Evolutionary conservation across 1,140 invertebrate genomes (phyloP), one percentile per base, ranked within the genome.

Genomic region (Meloidogyne floridensis): DNA sequence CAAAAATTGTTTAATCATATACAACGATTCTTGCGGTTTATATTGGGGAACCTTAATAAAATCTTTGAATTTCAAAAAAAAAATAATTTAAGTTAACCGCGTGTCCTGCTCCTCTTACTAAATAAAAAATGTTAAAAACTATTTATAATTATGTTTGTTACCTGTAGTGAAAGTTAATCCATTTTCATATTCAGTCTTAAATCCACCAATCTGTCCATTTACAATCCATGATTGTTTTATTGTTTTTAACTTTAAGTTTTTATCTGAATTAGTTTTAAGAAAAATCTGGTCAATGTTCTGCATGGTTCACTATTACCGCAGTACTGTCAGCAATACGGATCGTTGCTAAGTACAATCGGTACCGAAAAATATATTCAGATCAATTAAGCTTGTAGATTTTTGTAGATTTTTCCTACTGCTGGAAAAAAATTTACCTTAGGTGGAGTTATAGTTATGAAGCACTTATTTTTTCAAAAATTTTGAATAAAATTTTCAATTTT

Each of bases 1-100:
- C 15, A 91, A 42, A 84, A 91, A 91, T 77, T 86, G 87, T 15
- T 85, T 84, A 78, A 91, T 87, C 83, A 90, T 89, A 77, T 91
- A 85, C n/a, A 92, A 87, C 43, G 91, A 91, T 82, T 89, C 90
- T 10, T 85, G 86, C 72, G 92, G 91, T 83, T 90, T 90, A 86
- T 92, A 92, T 84, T 90, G 90, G 1, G 92, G 92, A 42, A 77
- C 75, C 75, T 77, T 20, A 77, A 71, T 53, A 53, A 32, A 32
- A 32, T 32, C 59, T 9, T 54, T 77, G 5, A 7, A 32, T 32
- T 20, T 47, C 6, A 13, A 77, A 77, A 9, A 18, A 15, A 18
- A 6, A 6, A 13, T 6, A 18, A 9, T 7, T 47, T 20, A 7
- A n/a, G 2, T 65, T 10, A 70, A 77, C 92, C 92, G 92, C 93